Evolutionary conservation across 2,888 invertebrate genomes (phyloP), one percentile per base, ranked within the genome.

Genomic region (Scaptomyza polygonia): DNA sequence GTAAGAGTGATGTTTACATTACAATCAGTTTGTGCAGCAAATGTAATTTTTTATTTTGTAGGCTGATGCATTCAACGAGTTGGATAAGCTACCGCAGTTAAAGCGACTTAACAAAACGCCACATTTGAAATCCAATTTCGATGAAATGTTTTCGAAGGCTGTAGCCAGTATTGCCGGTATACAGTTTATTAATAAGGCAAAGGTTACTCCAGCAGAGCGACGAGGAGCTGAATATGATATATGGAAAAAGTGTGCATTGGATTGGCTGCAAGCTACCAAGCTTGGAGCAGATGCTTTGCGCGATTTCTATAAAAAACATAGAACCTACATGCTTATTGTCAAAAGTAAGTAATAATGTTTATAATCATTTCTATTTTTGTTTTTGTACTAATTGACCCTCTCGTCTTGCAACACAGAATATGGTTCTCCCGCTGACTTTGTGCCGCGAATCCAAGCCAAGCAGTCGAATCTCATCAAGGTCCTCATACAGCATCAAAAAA

Each of bases 201-300:
- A 93, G 74, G 95, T 98, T 72, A 93, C 93, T 0, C 88, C 93
- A 0, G 94, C 95, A 59, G 95, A 96, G 63, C 94, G 97, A 55
- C 94, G 95, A 72, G 97, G 97, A 2, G 96, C 98, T 0, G 98
- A 98, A 88, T 96, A 97, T 67, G 98, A 98, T 92, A 97, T 98
- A 86, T 92, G 98, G 91, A 98, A 97, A 91, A 94, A 95, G 21
- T 95, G 95, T 91, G 96, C 96, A 0, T 91, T 93, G 0, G 94
- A 95, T 66, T 97, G 96, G 96, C 91, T 95, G 52, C 92, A 92
- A 70, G 93, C 93, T 0, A 93, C 93, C 75, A 92, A 90, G 12
- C 93, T 92, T 67, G 88, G 84, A 5, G 91, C 91, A 0, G 92
- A 92, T 52, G 89, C 91, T 42, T 93, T 92, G 61, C 79, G 83